phyloP scores from a whole-genome alignment of 2,797 vertebrate genomes.

The Poeciliopsis infans region DNA sequence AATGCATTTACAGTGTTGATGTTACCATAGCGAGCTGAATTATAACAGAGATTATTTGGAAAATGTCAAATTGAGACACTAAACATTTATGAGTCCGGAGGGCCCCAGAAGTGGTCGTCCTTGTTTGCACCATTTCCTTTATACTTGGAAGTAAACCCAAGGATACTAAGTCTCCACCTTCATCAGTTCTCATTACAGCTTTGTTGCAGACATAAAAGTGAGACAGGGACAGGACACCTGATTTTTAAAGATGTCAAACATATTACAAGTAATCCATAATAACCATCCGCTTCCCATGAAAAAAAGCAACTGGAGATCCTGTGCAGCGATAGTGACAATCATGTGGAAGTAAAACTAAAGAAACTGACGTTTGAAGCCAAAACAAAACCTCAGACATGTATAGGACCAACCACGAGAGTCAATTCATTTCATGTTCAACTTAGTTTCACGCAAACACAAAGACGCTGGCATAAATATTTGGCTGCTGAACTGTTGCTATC shows the following conservation, averaged over 20 bases:
- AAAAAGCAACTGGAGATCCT: background rate
- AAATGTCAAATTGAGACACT: background rate
- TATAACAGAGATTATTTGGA: background rate
- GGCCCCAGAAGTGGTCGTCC: background rate
- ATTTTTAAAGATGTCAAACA: background rate
- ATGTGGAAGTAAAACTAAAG: background rate
- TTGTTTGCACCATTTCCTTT: background rate
- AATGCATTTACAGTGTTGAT: background rate
- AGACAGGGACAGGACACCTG: background rate
- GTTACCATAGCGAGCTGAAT: background rate
- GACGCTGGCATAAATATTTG: no score
- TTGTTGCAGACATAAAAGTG: background rate
- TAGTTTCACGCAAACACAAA: no score
- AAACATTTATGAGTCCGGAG: no score
- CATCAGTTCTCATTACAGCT: background rate
- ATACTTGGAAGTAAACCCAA: background rate
- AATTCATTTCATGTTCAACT: no score
- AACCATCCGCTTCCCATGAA: no score
- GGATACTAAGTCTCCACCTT: no score
- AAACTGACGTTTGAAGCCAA: background rate
- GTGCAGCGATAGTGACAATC: background rate
- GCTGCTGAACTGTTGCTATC: no score
- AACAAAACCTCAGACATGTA: no score
- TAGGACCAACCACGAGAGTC: no score
- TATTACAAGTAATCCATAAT: background rate